These are phyloP conservation scores for Chionis minor DNA, from an alignment of 2,113 vertebrate genomes.

Conservation along the genomic window DNA sequence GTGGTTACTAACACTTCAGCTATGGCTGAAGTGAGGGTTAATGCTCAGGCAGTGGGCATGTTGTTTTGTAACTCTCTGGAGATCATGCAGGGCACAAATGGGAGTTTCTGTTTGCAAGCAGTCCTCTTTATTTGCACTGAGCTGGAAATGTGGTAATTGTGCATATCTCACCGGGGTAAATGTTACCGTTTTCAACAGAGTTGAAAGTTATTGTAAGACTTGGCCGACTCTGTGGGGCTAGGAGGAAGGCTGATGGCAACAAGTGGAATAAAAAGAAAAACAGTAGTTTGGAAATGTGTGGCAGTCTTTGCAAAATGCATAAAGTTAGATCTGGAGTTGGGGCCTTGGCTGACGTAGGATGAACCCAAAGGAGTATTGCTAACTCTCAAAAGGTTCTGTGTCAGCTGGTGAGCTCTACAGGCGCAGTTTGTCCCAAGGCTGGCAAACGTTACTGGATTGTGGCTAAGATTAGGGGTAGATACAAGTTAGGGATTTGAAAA, in stretches of 20 bases:
- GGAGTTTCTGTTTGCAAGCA: background rate
- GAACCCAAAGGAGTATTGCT: background rate
- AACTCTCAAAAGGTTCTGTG: background rate
- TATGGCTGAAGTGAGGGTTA: background rate
- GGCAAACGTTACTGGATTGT: background rate
- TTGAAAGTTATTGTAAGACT: background rate
- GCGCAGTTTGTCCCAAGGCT: background rate
- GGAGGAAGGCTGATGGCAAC: background rate
- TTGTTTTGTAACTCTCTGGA: background rate
- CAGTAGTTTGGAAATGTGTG: background rate
- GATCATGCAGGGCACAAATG: background rate
- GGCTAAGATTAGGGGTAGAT: background rate
- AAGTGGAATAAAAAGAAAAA: background rate
- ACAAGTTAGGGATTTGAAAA: background rate
- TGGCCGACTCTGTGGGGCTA: background rate
- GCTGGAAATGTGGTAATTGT: background rate
- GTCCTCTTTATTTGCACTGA: background rate
- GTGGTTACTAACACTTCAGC: background rate
- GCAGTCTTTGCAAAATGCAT: background rate
- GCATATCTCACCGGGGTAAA: background rate
- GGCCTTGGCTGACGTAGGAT: background rate
- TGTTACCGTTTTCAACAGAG: background rate
- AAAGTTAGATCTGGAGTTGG: background rate
- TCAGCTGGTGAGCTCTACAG: background rate
- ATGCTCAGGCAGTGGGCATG: background rate